Evolutionary conservation across 2,113 vertebrate species (phyloP).

Genomic region (Pyxicephalus adspersus): DNA sequence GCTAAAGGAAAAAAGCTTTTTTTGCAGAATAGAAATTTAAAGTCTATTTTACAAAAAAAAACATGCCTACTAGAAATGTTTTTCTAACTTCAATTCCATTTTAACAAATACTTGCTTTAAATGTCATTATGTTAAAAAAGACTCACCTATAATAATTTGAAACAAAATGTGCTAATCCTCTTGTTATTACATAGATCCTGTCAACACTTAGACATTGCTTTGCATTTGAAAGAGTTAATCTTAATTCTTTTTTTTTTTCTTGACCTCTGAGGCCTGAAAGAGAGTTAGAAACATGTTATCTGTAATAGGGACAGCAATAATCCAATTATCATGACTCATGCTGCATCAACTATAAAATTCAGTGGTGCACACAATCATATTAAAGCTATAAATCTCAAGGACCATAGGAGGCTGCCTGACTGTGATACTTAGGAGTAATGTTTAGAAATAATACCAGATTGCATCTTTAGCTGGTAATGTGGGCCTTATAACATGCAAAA

Average conservation of each 20-base stretch:
- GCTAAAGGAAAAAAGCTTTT: no score
- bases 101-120: no score
- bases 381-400: conserved; percentile 49
- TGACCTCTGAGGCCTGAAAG: conserved; percentile 42
- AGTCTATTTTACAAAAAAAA: no score
- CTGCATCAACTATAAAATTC: conserved; percentile 47
- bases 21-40: no score
- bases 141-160: no score
- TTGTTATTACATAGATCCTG: neutral
- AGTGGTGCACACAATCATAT: conserved; percentile 50
- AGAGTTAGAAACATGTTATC: conserved; percentile 47
- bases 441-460: conserved; percentile 29
- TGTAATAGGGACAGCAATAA: conserved; percentile 44
- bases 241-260: neutral
- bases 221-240: conserved; percentile 6
- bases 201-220: neutral
- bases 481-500: no score
- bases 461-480: no score
- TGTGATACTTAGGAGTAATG: conserved; percentile 15
- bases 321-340: conserved; percentile 51
- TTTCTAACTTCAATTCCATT: no score
- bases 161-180: no score
- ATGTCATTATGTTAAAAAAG: no score
- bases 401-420: neutral
- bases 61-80: no score